These are phyloP conservation scores for Chrysochloris asiatica DNA, from an alignment of 2,113 vertebrate species.

Conservation along the genomic window DNA sequence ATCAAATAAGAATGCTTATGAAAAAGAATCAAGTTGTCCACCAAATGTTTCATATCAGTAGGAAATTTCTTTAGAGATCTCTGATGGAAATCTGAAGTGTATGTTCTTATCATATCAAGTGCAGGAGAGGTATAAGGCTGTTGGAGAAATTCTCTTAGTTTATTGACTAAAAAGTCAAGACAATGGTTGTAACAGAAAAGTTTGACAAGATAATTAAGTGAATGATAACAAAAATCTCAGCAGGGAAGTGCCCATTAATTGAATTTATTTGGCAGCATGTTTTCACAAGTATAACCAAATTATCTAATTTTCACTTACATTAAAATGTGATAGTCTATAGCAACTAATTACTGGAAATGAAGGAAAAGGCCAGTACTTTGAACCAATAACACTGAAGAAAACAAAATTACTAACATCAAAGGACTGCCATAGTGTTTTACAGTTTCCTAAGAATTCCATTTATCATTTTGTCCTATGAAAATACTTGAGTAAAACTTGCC, in stretches of 20 bases:
- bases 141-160: constrained; percentile 62
- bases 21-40: constrained; percentile 46
- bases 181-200: constrained; percentile 65
- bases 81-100: constrained; percentile 59
- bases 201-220: constrained; percentile 79
- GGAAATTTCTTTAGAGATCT: constrained; percentile 61
- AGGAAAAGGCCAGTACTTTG: constrained; percentile 65
- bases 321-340: constrained; percentile 79
- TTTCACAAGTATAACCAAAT: constrained; percentile 83
- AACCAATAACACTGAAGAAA: constrained; percentile 73
- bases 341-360: constrained; percentile 77
- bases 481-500: constrained; percentile 67
- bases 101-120: constrained; percentile 57
- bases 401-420: constrained; percentile 77
- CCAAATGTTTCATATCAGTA: constrained; percentile 51
- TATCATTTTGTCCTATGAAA: constrained; percentile 68
- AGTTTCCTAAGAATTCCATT: constrained; percentile 67
- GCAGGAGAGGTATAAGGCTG: constrained; percentile 66
- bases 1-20: constrained; percentile 59
- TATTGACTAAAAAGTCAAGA: constrained; percentile 47
- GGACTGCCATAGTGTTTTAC: constrained; percentile 60
- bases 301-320: constrained; percentile 78
- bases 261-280: constrained; percentile 82
- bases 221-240: constrained; percentile 82
- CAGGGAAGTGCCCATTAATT: constrained; percentile 83